Conservation (phyloP, 2,113 vertebrate genomes). For the Scomber colias region DNA sequence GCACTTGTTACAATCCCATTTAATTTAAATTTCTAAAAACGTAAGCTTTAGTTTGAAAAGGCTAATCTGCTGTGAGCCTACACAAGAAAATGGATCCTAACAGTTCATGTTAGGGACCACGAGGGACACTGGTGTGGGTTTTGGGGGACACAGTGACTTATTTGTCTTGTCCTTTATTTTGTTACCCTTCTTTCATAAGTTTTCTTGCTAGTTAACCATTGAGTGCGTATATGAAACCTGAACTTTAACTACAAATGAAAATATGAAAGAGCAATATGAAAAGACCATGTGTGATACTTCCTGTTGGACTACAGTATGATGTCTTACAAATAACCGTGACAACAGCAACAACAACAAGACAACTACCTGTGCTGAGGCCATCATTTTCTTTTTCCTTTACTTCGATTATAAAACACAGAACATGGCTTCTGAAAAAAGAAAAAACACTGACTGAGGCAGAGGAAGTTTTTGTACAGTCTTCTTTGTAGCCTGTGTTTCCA, state of each 20-base stretch:
- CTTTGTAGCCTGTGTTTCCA: slow-evolving; percentile 52
- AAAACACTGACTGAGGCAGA: slow-evolving; percentile 15
- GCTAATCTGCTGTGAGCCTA: no score
- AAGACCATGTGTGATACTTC: not conserved
- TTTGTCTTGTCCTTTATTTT: not conserved
- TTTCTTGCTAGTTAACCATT: not conserved
- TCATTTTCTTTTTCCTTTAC: slow-evolving; percentile 14
- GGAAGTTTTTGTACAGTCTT: slow-evolving; percentile 38
- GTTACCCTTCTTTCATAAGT: not conserved
- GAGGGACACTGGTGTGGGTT: no score
- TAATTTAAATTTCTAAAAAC: no score
- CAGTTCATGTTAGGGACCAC: no score
- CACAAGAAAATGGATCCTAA: no score
- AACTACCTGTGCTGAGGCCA: not conserved
- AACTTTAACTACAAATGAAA: slow-evolving; percentile 13
- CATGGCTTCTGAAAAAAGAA: slow-evolving; percentile 13
- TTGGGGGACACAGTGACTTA: no score
- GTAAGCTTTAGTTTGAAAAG: no score
- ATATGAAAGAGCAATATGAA: not conserved
- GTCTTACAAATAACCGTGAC: slow-evolving; percentile 7
- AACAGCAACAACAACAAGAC: not conserved
- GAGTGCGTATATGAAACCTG: not conserved
- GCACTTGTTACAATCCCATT: no score
- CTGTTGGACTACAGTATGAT: slow-evolving; percentile 2
- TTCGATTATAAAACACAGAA: slow-evolving; percentile 20